Evolutionary conservation across 1,140 invertebrate genomes (phyloP), one percentile per base, ranked within the genome.

Genomic region (Cotesia chilonis): DNA sequence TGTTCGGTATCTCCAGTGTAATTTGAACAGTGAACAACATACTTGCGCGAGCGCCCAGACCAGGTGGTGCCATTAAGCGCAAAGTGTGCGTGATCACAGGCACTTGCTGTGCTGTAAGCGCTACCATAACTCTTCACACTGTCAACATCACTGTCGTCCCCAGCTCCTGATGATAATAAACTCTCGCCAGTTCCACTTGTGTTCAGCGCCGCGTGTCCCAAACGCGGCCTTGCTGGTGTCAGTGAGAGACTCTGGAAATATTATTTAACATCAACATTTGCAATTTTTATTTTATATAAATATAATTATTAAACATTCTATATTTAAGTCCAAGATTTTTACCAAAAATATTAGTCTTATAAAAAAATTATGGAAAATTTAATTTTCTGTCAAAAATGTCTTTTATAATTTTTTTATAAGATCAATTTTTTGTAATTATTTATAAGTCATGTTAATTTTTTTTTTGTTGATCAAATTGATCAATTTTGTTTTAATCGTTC

Each of bases 1-100:
- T 95, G 93, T 61, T 94, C 91, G 67, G 90, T 89, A 47, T 92
- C 89, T 0, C 90, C 91, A n/a, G 90, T 90, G 82, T 93, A 91
- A 75, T 92, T 91, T 10, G 92, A 92, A 81, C 94, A 95, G 82
- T 95, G 94, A 36, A 95, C 90, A 37, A 95, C 92, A 82, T 94
- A 94, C 76, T 92, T 92, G 82, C 79, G 75, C 4, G 82, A 84
- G 73, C 86, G 80, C 68, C 87, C 89, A 2, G 89, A 90, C 84
- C 92, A 94, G 17, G 93, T 94, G 7, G 93, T 94, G 5, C 92
- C 93, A 83, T 94, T 94, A 77, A 92, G 90, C 63, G 93, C 92
- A 76, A 94, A 92, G 83, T 91, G 92, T 38, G 92, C 92, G 83
- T 94, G 93, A 80, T 94, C 93, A 79, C 93, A 92, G 12, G 87